Base-by-base conservation (phyloP, 2,888 invertebrate species). In the Eristalis tenax region DNA sequence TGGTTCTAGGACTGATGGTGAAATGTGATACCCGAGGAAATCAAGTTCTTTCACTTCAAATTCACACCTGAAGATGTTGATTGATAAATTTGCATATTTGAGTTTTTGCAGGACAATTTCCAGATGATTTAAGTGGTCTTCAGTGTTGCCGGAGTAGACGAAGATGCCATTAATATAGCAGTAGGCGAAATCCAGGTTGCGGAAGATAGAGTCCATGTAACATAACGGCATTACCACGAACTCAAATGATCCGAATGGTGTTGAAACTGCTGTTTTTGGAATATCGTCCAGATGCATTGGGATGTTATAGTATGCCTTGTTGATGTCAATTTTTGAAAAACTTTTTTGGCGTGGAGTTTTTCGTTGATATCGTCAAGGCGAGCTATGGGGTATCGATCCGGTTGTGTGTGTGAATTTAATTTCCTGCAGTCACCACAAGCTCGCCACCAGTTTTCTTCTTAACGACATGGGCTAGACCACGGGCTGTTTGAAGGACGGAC, bases 111-210 rank as follows among this genome's bases (percentile, higher is more conserved):
- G 84, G 11, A 90, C 82, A 1, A 5, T 38, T 11, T 79, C 43
- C 1, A 91, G 35, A 65, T 91, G 89, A 4, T 4, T 28, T 28
- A 5, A 6, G 68, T 90, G 89, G 26, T 90, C 61, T 8, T 88
- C 65, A 28, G 84, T 68, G 40, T 87, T 64, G 10, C 26, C 8
- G 4, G 90, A 89, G 10, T 89, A 89, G 1, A 90, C 73, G 1
- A 90, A 71, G n/a, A 90, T 88, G 69, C 90, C 90, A 73, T 90
- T 90, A 1, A 90, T 18, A 68, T 90, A 91, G 10, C 70, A 68
- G 43, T 87, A 89, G 11, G 57, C 79, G 15, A 59, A 59, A 66
- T 66, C 50, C 18, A 73, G 3, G 8, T 28, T 43, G 15, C 50
- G 50, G 50, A 50, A 50, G 50, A 50, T 18, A 2, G 18, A 50